These are phyloP conservation scores for Erebia epiphron DNA, from an alignment of 2,888 invertebrate genomes.

Conservation along the genomic window DNA sequence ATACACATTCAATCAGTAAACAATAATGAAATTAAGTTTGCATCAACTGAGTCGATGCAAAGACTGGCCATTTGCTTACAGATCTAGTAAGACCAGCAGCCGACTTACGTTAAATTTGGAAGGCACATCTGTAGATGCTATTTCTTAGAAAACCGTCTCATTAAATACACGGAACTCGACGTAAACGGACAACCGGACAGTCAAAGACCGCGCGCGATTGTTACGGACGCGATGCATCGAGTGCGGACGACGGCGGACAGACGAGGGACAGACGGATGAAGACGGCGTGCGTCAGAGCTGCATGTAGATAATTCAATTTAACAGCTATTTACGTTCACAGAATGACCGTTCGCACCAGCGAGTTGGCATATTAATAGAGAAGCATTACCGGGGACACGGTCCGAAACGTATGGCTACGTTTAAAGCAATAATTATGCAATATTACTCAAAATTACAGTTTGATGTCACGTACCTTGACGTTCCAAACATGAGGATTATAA, in stretches of 20 bases:
- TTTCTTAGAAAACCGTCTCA: background rate
- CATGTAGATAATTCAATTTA: slow-evolving; percentile 48
- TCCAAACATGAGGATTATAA: no score
- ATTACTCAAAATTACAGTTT: no score
- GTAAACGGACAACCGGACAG: background rate
- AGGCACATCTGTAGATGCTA: background rate
- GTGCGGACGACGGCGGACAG: slow-evolving; percentile 27
- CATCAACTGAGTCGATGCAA: no score
- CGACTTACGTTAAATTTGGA: background rate
- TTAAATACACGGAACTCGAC: background rate
- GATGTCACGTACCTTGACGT: no score
- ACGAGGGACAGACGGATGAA: slow-evolving; percentile 9
- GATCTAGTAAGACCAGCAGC: background rate
- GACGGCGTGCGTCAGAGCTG: slow-evolving; percentile 24
- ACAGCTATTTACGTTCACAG: slow-evolving; percentile 40
- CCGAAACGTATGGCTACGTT: no score
- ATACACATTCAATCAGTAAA: no score
- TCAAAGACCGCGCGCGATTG: slow-evolving; percentile 35
- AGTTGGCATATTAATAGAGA: background rate
- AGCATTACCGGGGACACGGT: background rate
- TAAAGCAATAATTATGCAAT: no score
- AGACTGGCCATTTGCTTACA: no score
- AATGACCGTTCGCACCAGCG: background rate
- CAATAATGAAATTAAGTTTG: no score
- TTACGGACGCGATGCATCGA: slow-evolving; percentile 38